These are phyloP conservation scores for Metallyticus violacea DNA, from an alignment of 2,888 invertebrate genomes.

Conservation along the genomic window DNA sequence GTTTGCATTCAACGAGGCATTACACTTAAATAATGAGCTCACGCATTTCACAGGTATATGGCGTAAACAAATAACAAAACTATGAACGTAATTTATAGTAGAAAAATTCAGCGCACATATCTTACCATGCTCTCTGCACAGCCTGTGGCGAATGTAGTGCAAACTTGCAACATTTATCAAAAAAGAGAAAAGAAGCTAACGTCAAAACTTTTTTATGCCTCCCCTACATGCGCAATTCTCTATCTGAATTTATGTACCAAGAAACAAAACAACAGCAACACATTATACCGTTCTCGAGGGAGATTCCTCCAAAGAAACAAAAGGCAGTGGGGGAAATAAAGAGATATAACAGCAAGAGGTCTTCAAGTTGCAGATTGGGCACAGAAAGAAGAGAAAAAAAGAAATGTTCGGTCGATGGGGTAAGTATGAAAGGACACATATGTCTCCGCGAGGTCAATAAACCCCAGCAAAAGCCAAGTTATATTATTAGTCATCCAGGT, in stretches of 20 bases:
- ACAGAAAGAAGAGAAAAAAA: too few species aligned
- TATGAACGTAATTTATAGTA: too few species aligned
- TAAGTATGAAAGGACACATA: background rate
- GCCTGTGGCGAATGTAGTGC: too few species aligned
- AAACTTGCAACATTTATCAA: background rate
- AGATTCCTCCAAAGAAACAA: background rate
- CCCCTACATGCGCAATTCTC: background rate
- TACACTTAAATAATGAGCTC: too few species aligned
- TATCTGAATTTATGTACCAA: too few species aligned
- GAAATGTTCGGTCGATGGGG: background rate
- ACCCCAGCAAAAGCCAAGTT: background rate
- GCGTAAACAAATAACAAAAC: too few species aligned
- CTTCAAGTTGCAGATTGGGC: background rate
- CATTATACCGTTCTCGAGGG: too few species aligned
- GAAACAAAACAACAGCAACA: too few species aligned
- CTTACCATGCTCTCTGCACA: background rate
- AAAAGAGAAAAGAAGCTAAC: background rate
- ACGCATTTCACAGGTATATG: too few species aligned
- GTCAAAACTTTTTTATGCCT: background rate
- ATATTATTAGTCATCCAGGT: background rate
- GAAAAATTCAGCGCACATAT: background rate
- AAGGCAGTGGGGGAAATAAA: too few species aligned
- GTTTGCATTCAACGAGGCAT: too few species aligned
- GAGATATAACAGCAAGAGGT: too few species aligned
- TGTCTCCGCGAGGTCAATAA: background rate